phyloP scores from a whole-genome alignment of 53 echinoderm and acorn worm species.

The Antedon mediterranea region DNA sequence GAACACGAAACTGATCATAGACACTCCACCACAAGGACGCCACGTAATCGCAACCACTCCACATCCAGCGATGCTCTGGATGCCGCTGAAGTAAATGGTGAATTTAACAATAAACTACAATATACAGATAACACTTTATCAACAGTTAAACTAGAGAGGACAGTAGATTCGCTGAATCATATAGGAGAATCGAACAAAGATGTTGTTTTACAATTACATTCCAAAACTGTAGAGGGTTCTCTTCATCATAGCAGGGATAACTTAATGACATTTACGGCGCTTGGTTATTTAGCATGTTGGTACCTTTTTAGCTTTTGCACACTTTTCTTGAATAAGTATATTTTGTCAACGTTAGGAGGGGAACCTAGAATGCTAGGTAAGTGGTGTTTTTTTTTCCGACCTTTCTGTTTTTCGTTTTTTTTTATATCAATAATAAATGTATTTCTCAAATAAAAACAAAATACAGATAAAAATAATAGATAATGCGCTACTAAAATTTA shows the following conservation, averaged over 20 bases:
- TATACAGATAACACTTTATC: no score
- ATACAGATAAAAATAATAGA: no score
- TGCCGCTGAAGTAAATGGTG: not conserved
- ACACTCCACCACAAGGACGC: not conserved
- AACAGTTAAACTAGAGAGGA: not conserved
- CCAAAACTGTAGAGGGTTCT: not conserved
- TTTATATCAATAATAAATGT: no score
- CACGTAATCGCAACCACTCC: not conserved
- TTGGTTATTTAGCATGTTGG: slow-evolving; percentile 62
- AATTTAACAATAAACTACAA: not conserved
- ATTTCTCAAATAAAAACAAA: no score
- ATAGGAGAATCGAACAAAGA: not conserved
- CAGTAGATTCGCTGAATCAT: not conserved
- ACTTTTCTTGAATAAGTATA: slow-evolving; percentile 91
- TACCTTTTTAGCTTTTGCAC: slow-evolving; percentile 98
- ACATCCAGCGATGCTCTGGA: not conserved
- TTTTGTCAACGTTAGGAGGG: slow-evolving; percentile 65
- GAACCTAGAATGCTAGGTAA: slow-evolving; percentile 81
- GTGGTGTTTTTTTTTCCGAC: no score
- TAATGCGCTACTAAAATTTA: no score
- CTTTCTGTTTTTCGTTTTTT: no score
- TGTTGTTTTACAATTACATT: not conserved
- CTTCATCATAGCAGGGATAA: slow-evolving; percentile 22
- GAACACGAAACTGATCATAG: not conserved
- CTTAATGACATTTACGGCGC: slow-evolving; percentile 47